Conservation (phyloP, 2,113 vertebrate species). For the Alces alces region DNA sequence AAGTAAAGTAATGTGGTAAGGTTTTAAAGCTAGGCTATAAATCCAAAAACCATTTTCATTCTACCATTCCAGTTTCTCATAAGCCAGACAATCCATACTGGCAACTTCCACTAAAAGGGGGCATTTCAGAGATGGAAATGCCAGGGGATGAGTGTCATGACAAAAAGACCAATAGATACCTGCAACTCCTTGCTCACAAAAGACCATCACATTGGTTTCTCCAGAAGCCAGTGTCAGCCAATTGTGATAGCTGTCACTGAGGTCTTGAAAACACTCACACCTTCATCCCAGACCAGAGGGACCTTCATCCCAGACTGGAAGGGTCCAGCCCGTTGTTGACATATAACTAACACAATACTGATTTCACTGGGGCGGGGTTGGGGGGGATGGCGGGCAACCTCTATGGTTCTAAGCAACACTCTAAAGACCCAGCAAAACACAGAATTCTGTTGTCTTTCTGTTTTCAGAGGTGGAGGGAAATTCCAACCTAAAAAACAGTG, state of each 20-base stretch:
- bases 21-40: background rate
- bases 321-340: background rate
- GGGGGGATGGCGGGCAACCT: background rate
- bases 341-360: background rate
- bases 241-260: background rate
- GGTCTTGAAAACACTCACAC: background rate
- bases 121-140: background rate
- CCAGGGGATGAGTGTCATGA: background rate
- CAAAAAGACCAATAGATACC: background rate
- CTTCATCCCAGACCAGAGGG: background rate
- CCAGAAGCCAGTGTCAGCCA: background rate
- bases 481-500: background rate
- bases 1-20: background rate
- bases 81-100: background rate
- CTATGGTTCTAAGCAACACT: background rate
- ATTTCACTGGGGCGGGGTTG: background rate
- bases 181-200: background rate
- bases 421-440: background rate
- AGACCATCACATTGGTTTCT: background rate
- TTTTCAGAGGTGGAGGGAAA: background rate
- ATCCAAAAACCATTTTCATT: background rate
- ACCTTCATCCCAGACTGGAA: background rate
- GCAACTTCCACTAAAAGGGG: background rate
- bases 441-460: background rate
- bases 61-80: background rate